Evolutionary conservation across 92 coral and sea anemone genomes (phyloP), one percentile per base, ranked within the genome.

Genomic region (Hydrozoanthus gracilis): DNA sequence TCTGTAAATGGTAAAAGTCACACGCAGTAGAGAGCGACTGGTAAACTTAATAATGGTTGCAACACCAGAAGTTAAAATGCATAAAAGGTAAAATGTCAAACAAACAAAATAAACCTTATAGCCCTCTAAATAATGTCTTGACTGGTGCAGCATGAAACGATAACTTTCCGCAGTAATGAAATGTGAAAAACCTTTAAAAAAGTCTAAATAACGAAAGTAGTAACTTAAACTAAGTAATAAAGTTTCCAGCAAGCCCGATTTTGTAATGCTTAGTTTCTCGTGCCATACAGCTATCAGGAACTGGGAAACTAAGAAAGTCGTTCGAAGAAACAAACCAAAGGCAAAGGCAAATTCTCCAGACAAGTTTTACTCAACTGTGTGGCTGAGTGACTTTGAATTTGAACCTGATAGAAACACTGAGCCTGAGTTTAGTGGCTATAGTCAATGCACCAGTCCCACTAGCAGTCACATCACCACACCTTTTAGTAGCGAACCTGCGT

Each of bases 291-390:
- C 79, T n/a, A 68, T 90, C 91, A 68, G 90, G 86, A 82, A 89
- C 48, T 88, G 95, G 82, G 95, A 89, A 91, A 91, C 93, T 62
- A 93, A 95, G 94, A 95, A 89, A 87, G 95, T 92, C 90, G 88
- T 94, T 92, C 73, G 94, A 91, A 91, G 90, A 87, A 93, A 88
- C 86, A 94, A 92, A 88, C 91, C 95, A 88, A 92, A 92, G 89
- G 87, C 94, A 70, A 73, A 88, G 84, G 89, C 98, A 82, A 88
- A 94, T 69, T 51, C 93, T 75, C 86, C 91, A n/a, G 92, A 97
- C 92, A 97, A 91, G 93, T 97, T 97, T 97, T 97, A 97, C 87
- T 95, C 99, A 47, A 97, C 99, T 74, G 99, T 97, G 88, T 97
- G 99, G 99, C 96, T 97, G 68, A 97, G 99, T 83, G 99, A 97